Conservation (phyloP, 2,888 invertebrate species). For the Tetragnatha montana region DNA sequence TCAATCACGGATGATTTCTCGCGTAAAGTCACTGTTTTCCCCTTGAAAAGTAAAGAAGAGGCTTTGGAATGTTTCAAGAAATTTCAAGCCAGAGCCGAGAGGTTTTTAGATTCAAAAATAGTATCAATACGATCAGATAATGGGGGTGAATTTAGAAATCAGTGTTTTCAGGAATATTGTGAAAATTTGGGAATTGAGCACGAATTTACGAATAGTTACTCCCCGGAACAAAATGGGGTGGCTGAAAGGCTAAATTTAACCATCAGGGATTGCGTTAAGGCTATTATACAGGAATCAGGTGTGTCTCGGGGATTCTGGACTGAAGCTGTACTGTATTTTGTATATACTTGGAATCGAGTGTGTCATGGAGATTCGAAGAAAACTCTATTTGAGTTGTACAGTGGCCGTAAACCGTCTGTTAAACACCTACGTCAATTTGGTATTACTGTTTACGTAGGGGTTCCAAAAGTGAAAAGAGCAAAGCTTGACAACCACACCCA, state of each 20-base stretch:
- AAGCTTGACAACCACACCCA: neutral
- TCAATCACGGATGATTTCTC: too few species aligned
- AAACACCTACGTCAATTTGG: neutral
- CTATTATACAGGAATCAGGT: too few species aligned
- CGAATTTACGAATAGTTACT: neutral
- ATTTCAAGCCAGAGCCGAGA: too few species aligned
- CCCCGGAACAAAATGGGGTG: neutral
- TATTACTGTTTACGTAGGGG: neutral
- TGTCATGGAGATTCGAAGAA: neutral
- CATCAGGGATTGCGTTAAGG: too few species aligned
- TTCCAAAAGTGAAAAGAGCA: neutral
- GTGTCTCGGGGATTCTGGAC: neutral
- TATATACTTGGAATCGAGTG: neutral
- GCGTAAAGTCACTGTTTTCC: too few species aligned
- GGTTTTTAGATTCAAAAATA: too few species aligned
- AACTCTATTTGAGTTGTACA: neutral
- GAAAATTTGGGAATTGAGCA: neutral
- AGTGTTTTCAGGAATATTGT: too few species aligned
- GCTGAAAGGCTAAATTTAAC: neutral
- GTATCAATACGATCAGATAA: too few species aligned
- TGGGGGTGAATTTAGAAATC: too few species aligned
- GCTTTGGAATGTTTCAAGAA: too few species aligned
- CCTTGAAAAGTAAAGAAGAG: too few species aligned
- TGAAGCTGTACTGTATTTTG: neutral
- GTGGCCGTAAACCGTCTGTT: neutral